Evolutionary conservation across 2,888 invertebrate genomes (phyloP), one percentile per base, ranked within the genome.

Genomic region (Parascotia fuliginaria): DNA sequence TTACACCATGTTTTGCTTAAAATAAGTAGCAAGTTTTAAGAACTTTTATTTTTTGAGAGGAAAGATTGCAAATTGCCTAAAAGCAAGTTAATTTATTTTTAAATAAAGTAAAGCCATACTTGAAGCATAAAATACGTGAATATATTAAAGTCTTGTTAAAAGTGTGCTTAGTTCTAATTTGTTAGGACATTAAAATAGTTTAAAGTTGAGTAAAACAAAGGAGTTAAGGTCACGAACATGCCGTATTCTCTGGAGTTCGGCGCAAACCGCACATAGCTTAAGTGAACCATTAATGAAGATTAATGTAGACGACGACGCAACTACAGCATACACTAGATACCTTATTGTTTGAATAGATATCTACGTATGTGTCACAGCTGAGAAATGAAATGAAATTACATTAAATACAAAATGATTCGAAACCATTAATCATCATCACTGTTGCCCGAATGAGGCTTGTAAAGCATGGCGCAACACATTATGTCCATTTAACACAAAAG

Each of bases 241-340:
- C 55, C 71, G 70, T 72, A 75, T 77, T 75, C 74, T 71, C 70
- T 58, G 42, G 75, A 74, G 77, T 81, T 73, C 40, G 65, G 59
- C 71, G 77, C 74, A 72, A 81, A 82, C 86, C 87, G 78, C 86
- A 85, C 79, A 80, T 81, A 79, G 81, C 84, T 81, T 80, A 73
- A 79, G 77, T 77, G 77, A 83, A 77, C 81, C 84, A 80, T 83
- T 89, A 89, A 89, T 89, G 87, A 89, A 88, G 90, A 90, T 90
- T 88, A 89, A 90, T 82, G 86, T 80, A 75, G 75, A 73, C 71
- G 72, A 78, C 77, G 77, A 73, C 74, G 79, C 75, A 77, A 79
- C 73, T 77, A 77, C 68, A 64, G 61, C 54, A 55, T 58, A 41
- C 46, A 55, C 60, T 58, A 61, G n/a, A n/a, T n/a, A n/a, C 54